Base-by-base conservation (phyloP, 1,140 invertebrate genomes). In the Dendrolimus punctatus region DNA sequence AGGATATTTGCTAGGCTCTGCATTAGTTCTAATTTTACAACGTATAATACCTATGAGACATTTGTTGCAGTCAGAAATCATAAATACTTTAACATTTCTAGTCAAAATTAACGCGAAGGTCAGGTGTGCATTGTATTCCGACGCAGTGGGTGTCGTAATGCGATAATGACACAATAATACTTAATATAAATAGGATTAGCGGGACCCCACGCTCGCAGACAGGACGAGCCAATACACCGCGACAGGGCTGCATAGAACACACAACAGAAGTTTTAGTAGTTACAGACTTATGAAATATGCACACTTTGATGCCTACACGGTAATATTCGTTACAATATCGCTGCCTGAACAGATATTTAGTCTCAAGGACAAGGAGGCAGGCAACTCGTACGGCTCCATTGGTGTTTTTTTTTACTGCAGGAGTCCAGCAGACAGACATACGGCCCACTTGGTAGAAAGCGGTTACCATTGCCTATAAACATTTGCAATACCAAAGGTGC, bases 191-290 rank as follows among this genome's bases (percentile, higher is more conserved):
- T 75, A 71, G 73, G 77, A 80, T 82, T 80, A 82, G 68, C 60
- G 71, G 64, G 71, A 68, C 80, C 78, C 80, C 80, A 80, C 78
- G 77, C 80, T 78, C 79, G 71, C 62, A 80, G 79, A 82, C 79
- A 82, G 79, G 80, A 81, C 74, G 76, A 63, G 66, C 77, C 73
- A 79, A 80, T 80, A 80, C 74, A 72, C 60, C 44, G 54, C 51
- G 40, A 5, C 36, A 37, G 8, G 8, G 23, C 23, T 8, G 46
- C 36, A 8, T 38, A 6, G 36, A 36, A 51, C 37, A 8, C 2
- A 6, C 40, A 23, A 39, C 40, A 23, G 40, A 40, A 40, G 7
- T 8, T 5, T 6, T 46, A 46, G 23, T 6, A 7, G n/a, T n/a
- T 7, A 9, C 8, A 46, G 5, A 23, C 23, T 23, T 23, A 23